A percentile compares a stretch with the other conserved stretches of the same genome.
Evolutionary conservation across 2,113 vertebrate genomes (phyloP).

Genomic region (Alligator mississippiensis): DNA sequence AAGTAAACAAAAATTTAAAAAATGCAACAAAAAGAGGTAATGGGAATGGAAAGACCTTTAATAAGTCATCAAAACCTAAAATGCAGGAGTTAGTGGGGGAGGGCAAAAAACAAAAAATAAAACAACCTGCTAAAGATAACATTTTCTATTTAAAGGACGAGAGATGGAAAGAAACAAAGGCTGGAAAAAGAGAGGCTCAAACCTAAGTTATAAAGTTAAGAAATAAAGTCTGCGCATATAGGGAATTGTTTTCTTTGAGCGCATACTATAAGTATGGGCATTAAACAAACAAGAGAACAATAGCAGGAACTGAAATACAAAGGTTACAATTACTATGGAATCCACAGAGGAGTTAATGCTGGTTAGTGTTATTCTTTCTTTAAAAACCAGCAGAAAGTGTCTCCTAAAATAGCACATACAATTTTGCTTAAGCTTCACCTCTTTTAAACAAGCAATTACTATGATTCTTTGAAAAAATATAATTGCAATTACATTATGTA

Average conservation of each 20-base stretch:
- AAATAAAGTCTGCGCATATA: background rate
- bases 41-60: background rate
- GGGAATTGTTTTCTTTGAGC: background rate
- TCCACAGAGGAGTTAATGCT: background rate
- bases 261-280: background rate
- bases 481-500: background rate
- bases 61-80: background rate
- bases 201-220: background rate
- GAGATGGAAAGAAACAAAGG: background rate
- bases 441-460: background rate
- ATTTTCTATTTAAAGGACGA: background rate
- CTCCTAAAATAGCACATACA: background rate
- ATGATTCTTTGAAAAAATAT: background rate
- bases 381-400: background rate
- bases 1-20: constrained; percentile 32
- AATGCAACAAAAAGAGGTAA: background rate
- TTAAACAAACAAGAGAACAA: background rate
- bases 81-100: background rate
- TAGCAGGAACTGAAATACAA: background rate
- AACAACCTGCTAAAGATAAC: background rate
- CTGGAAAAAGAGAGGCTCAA: background rate
- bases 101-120: background rate
- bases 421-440: background rate
- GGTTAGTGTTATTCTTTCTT: background rate
- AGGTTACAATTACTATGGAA: background rate